A percentile compares a stretch with the other conserved stretches of the same genome.
Conservation (phyloP, 2,888 invertebrate genomes). For the Caenorhabditis uteleia region DNA sequence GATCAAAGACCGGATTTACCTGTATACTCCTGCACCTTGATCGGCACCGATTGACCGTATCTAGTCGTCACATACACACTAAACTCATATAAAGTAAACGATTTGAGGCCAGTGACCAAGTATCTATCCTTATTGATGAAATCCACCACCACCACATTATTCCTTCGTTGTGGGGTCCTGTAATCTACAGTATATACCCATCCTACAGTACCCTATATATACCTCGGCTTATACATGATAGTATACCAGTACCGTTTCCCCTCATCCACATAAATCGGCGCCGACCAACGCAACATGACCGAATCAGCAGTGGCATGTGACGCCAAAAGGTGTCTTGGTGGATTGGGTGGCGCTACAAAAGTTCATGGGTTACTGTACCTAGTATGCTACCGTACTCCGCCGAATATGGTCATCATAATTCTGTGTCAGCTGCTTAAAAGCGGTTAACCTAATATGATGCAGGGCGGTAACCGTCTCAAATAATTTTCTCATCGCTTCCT, state of each 20-base stretch:
- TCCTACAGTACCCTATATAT: too few relatives aligned
- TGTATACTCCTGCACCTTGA: slow-evolving; percentile 66
- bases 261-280: slow-evolving; percentile 58
- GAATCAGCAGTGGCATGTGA: slow-evolving; percentile 67
- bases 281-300: slow-evolving; percentile 63
- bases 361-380: too few relatives aligned
- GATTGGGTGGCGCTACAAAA: slow-evolving; percentile 40
- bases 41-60: slow-evolving; percentile 61
- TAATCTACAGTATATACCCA: too few relatives aligned
- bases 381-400: not conserved
- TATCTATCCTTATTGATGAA: slow-evolving; percentile 63
- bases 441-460: slow-evolving; percentile 61
- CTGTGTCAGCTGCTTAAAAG: slow-evolving; percentile 47
- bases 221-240: slow-evolving; percentile 62
- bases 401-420: slow-evolving; percentile 40
- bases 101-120: slow-evolving; percentile 54
- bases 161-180: slow-evolving; percentile 62
- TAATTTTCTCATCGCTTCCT: slow-evolving; percentile 68
- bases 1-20: too few relatives aligned
- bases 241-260: slow-evolving; percentile 68
- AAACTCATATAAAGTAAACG: slow-evolving; percentile 68
- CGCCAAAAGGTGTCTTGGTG: slow-evolving; percentile 55
- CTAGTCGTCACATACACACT: slow-evolving; percentile 63
- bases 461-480: slow-evolving; percentile 68
- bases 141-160: slow-evolving; percentile 62